A percentile compares a stretch with the other conserved stretches of the same genome.
Conservation (phyloP, 2,888 invertebrate species). For the Nomada ferruginata region DNA sequence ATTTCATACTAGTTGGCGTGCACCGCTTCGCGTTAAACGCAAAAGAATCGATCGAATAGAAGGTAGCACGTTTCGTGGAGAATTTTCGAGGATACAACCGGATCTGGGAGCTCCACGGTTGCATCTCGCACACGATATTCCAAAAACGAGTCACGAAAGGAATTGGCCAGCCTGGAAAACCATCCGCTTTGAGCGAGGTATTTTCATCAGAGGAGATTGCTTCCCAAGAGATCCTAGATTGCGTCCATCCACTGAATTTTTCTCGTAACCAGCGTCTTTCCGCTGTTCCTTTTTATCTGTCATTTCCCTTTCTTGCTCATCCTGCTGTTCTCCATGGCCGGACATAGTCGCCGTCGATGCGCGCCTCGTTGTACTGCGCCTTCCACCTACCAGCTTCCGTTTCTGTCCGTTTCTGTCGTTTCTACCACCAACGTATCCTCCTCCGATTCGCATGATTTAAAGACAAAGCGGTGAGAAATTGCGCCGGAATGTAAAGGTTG, state of each 20-base stretch:
- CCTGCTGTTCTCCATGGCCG: constrained; percentile 22
- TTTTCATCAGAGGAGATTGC: constrained; percentile 80
- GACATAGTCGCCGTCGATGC: constrained; percentile 46
- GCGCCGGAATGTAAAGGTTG: no score
- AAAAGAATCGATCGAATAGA: background rate
- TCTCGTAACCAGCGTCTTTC: constrained; percentile 60
- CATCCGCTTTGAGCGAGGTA: constrained; percentile 71
- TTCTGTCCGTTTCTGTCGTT: background rate
- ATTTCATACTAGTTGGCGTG: no score
- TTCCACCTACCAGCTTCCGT: background rate
- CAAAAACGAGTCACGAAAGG: constrained; percentile 67
- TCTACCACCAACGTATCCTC: background rate
- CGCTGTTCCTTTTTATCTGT: constrained; percentile 54
- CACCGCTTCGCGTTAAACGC: no score
- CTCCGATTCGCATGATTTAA: background rate
- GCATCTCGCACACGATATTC: constrained; percentile 62
- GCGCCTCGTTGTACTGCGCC: constrained; percentile 9
- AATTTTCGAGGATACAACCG: constrained; percentile 13
- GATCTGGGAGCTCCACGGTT: background rate
- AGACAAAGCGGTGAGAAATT: no score
- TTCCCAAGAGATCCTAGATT: constrained; percentile 76
- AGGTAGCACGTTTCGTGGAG: background rate
- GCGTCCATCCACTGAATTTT: constrained; percentile 68
- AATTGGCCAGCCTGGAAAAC: constrained; percentile 67
- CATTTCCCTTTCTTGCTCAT: constrained; percentile 65